Percentiles rank a stretch among this genome's conserved stretches.
Evolutionary conservation across 1,140 invertebrate species (phyloP).

Genomic region (Platorchestia sp.): DNA sequence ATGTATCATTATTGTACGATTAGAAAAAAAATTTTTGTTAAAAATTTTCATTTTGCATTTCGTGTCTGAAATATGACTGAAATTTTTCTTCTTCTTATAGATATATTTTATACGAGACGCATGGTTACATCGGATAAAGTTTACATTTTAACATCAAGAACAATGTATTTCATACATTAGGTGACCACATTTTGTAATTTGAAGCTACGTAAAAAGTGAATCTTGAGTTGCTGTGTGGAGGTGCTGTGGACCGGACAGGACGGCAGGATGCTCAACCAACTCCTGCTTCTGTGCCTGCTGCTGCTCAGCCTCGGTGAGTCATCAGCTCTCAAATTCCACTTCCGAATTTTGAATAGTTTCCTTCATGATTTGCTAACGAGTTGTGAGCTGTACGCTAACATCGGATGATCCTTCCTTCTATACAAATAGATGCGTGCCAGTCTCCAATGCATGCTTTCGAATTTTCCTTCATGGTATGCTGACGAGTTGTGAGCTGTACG

Average conservation of each 20-base stretch:
- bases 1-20: background rate
- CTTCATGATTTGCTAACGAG: background rate
- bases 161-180: background rate
- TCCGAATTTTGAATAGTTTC: background rate
- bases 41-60: background rate
- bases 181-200: background rate
- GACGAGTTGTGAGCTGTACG: background rate
- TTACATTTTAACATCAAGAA: background rate
- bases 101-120: background rate
- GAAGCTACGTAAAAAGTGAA: background rate
- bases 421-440: too few species aligned
- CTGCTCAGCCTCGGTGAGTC: constrained; percentile 19
- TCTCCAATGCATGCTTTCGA: too few species aligned
- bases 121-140: background rate
- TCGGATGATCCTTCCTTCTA: too few species aligned
- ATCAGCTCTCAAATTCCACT: background rate
- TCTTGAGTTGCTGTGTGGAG: background rate
- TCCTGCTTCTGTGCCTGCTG: constrained; percentile 7
- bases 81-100: background rate
- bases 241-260: background rate
- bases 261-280: background rate
- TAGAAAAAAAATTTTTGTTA: background rate
- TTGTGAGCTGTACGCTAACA: background rate
- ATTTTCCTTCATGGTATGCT: background rate
- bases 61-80: background rate